A percentile compares a stretch with the other conserved stretches of the same genome.
phyloP scores from a whole-genome alignment of 2,797 vertebrate genomes.

The Gallinago solitaria region DNA sequence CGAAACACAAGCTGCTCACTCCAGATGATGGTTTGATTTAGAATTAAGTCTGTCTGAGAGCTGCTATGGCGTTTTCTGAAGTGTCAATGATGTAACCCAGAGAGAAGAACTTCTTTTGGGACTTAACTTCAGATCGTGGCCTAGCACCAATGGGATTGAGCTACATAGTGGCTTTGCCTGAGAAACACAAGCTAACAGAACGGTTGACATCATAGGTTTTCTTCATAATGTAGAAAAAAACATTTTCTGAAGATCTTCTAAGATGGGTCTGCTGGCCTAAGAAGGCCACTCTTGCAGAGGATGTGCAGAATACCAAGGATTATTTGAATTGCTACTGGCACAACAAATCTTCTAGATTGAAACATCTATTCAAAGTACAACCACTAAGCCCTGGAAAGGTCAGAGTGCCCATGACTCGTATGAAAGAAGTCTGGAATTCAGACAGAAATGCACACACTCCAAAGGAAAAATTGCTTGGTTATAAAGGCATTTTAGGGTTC shows the following conservation, averaged over 20 bases:
- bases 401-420: neutral
- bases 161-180: neutral
- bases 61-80: neutral
- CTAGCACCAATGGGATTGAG: neutral
- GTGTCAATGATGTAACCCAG: neutral
- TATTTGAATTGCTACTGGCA: neutral
- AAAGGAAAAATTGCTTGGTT: neutral
- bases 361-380: neutral
- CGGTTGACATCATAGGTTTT: neutral
- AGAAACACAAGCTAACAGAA: neutral
- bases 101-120: constrained; percentile 17
- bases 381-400: neutral
- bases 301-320: neutral
- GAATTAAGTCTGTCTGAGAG: constrained; percentile 24
- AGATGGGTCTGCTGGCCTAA: neutral
- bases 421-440: neutral
- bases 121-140: neutral
- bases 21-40: constrained; percentile 47
- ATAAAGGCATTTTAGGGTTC: neutral
- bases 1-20: constrained; percentile 62
- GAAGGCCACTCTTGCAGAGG: neutral
- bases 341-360: neutral
- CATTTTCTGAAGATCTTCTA: neutral
- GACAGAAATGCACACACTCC: neutral
- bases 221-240: too few relatives aligned